Base-by-base conservation (phyloP, 2,113 vertebrate species). In the Fulmarus glacialis region DNA sequence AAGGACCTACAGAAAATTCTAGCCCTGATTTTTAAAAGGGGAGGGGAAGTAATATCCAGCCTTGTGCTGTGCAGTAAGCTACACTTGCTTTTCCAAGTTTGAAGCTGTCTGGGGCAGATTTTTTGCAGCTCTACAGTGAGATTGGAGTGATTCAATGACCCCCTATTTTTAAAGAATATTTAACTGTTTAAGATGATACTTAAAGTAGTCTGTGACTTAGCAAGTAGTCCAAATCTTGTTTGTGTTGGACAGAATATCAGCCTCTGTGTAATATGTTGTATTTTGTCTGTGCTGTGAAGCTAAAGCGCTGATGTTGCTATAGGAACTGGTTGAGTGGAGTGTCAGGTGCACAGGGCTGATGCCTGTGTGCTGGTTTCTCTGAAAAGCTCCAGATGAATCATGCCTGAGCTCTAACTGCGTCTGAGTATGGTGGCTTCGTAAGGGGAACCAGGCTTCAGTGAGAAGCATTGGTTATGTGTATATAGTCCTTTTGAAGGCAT, bases 221-320 rank as follows among this genome's bases (percentile, higher is more conserved):
- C 5, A 19, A 21, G 17, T 34, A 55, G 29, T 66, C 50, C 11
- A 6, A 8, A 2, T 32, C 11, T 40, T 82, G 34, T 42, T 89
- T 32, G 12, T 71, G 18, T 48, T 67, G 70, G 34, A 2, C 42
- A 20, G 48, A 19, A 4, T 29, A 55, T 19, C 38, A 63, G 1
- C 11, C 18, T 90, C 6, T 4, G 0, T 36, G 22, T 52, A 12
- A 4, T 1, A 4, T 1, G 30, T 6, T 75, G 20, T 29, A 2
- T 45, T 73, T 80, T 30, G 15, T 18, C 22, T 29, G 16, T 84
- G 48, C 75, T 58, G 30, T 30, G 71, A 18, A 42, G 43, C 19
- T 29, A 4, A 12, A 68, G 36, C 26, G 15, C 16, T 22, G 58
- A 4, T 60, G 47, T 55, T 89, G 30, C 64, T 71, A 0, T 12